Evolutionary conservation across 2,113 vertebrate genomes (phyloP), one percentile per base, ranked within the genome.

Genomic region (Uria aalge): DNA sequence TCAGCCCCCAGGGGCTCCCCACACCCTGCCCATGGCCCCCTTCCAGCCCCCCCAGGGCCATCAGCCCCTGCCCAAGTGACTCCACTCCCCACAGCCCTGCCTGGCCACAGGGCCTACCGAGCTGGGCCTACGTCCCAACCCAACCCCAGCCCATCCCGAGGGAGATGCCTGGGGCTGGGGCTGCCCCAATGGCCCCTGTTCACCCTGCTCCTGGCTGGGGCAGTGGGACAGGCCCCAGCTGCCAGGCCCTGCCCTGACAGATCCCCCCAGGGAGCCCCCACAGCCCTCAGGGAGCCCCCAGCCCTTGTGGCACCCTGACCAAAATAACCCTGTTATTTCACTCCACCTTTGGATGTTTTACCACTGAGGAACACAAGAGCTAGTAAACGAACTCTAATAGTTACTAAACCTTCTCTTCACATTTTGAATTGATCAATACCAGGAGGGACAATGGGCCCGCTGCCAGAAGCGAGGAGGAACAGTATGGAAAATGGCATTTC

Each of bases 401-500:
- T 40, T 38, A 74, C 36, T 80, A 77, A 80, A 67, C 9, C 5
- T 66, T 69, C 40, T 52, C 47, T 57, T 83, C 50, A 22, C 29
- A 32, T 2, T 20, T 4, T 8, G 9, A 90, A 55, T 29, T 62
- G 29, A 84, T 59, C 45, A 85, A 80, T 83, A 52, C 26, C 59
- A 94, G 55, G 17, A 57, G 11, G 18, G 16, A 34, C 27, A 66
- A 38, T 1, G 26, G 48, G 53, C 36, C 21, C 2, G 1, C 15
- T 62, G 48, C 26, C 85, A 88, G 38, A 68, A 30, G 29, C 5
- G 3, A 29, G 32, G 19, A 60, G 36, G 12, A 26, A 23, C 5
- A 24, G 38, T 18, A 8, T 5, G 0, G 79, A 66, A 95, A 92
- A 60, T 0, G 0, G 43, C 1, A 0, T 68, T 68, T 63, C 50